Evolutionary conservation across 1,140 invertebrate species (phyloP).

Genomic region (Acromyrmex heyeri): DNA sequence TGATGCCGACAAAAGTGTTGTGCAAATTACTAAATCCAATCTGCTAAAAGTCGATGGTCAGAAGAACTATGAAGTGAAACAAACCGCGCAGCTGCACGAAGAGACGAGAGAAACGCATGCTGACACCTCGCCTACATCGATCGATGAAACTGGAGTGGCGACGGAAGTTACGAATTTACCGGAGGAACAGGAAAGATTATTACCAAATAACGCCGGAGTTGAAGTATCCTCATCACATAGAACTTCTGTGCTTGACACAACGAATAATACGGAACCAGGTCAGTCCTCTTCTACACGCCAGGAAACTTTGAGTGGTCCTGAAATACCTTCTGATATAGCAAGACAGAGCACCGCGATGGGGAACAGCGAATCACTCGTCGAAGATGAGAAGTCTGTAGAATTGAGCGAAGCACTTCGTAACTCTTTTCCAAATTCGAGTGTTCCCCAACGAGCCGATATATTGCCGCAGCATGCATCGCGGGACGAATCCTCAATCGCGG

Average conservation of each 20-base stretch:
- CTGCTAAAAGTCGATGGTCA: neutral
- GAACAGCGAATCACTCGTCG: slow-evolving; percentile 35
- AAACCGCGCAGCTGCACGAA: neutral
- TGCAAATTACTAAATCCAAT: slow-evolving; percentile 1
- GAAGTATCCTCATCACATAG: slow-evolving; percentile 23
- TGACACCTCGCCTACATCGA: neutral
- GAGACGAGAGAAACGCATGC: neutral
- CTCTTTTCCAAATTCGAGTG: slow-evolving; percentile 15
- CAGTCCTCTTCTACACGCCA: slow-evolving; percentile 17
- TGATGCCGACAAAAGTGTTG: neutral
- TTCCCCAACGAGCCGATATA: neutral
- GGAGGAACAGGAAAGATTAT: slow-evolving; percentile 14
- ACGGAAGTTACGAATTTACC: neutral
- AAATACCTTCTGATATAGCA: slow-evolving; percentile 26
- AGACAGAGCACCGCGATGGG: neutral
- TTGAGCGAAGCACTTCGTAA: slow-evolving; percentile 1
- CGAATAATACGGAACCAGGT: slow-evolving; percentile 40
- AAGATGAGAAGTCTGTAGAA: slow-evolving; percentile 48
- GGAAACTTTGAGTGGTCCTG: slow-evolving; percentile 42
- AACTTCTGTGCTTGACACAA: slow-evolving; percentile 34
- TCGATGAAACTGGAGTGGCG: neutral
- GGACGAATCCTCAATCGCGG: neutral
- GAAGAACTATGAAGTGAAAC: neutral
- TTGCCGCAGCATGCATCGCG: neutral
- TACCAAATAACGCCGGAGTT: slow-evolving; percentile 6